Evolutionary conservation across 2,888 invertebrate species (phyloP).

Genomic region (Stictocephala bisonia): DNA sequence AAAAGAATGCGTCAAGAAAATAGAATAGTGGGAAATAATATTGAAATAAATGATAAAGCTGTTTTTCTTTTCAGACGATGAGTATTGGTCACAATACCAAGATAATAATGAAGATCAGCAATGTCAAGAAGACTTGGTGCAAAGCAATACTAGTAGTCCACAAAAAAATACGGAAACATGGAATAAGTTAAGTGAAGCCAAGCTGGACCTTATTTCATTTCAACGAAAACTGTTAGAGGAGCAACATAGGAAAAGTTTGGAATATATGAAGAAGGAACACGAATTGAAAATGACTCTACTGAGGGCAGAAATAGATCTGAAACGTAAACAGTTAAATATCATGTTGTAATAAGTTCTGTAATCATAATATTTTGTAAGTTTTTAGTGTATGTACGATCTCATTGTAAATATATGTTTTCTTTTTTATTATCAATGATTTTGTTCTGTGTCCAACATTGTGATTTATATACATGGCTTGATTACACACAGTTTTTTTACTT

Average conservation of each 20-base stretch:
- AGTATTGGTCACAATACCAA: too few relatives aligned
- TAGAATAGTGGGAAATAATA: too few relatives aligned
- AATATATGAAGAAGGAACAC: slow-evolving; percentile 36
- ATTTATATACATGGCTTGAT: too few relatives aligned
- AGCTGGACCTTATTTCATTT: slow-evolving; percentile 12
- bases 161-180: too few relatives aligned
- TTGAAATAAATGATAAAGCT: too few relatives aligned
- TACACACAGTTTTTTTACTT: too few relatives aligned
- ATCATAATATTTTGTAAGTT: not conserved
- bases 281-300: slow-evolving; percentile 26
- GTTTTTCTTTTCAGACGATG: too few relatives aligned
- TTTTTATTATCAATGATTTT: too few relatives aligned
- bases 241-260: slow-evolving; percentile 21
- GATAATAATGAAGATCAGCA: too few relatives aligned
- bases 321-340: slow-evolving; percentile 30
- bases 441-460: too few relatives aligned
- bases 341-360: not conserved
- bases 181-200: slow-evolving; percentile 17
- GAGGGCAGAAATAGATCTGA: slow-evolving; percentile 23
- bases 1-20: too few relatives aligned
- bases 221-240: slow-evolving; percentile 17
- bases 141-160: not conserved
- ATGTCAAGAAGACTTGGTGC: not conserved
- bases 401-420: too few relatives aligned
- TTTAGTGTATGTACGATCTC: not conserved